Evolutionary conservation across 2,113 vertebrate species (phyloP).

Genomic region (Pterocles burchelli): DNA sequence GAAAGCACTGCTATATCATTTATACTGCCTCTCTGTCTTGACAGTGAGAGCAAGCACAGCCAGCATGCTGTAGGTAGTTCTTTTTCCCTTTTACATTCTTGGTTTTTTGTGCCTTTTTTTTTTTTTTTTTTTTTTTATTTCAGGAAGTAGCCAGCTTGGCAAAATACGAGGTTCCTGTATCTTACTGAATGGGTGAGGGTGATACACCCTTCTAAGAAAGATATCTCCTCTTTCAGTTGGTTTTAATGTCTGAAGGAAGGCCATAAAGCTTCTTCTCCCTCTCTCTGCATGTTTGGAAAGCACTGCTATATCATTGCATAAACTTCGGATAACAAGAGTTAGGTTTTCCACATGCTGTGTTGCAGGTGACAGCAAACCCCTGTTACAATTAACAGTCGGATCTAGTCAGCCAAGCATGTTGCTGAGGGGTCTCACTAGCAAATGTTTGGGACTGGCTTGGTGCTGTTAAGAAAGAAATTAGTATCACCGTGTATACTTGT

Average conservation of each 20-base stretch:
- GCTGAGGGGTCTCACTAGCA: neutral
- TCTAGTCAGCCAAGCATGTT: neutral
- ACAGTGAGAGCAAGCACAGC: neutral
- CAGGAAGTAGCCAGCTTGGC: neutral
- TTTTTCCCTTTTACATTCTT: neutral
- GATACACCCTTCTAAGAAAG: neutral
- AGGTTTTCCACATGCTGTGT: neutral
- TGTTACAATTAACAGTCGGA: neutral
- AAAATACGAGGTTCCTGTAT: neutral
- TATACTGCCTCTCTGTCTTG: neutral
- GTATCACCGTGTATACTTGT: neutral
- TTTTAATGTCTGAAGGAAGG: neutral
- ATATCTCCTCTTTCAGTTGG: neutral
- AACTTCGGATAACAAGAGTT: neutral
- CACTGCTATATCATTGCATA: neutral
- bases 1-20: neutral
- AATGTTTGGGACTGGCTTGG: neutral
- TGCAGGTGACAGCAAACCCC: neutral
- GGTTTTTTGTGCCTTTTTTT: neutral
- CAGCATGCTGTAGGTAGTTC: fast-evolving
- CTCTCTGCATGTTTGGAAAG: neutral
- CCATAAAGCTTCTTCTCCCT: neutral
- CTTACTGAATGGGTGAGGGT: neutral
- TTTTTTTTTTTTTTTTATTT: neutral
- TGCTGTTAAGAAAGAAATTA: neutral